Evolutionary conservation across 1,140 invertebrate genomes (phyloP).

Genomic region (Manduca sexta): DNA sequence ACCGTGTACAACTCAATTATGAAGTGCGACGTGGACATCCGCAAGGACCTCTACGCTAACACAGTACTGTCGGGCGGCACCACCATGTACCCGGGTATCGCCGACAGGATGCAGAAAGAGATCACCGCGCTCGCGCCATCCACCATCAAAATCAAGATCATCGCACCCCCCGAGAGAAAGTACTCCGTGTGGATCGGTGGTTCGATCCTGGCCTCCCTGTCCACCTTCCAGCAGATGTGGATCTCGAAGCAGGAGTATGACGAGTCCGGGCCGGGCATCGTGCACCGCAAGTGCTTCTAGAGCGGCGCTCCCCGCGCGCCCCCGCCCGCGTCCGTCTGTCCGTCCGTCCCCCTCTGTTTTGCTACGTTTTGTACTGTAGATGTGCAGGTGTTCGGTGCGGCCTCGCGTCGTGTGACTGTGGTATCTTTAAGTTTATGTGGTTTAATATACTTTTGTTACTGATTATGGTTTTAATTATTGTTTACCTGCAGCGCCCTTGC

Average conservation of each 20-base stretch:
- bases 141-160: constrained; percentile 4
- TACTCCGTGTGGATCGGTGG: not conserved
- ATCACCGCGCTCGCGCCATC: not conserved
- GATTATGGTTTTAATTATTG: no score
- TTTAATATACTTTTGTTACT: no score
- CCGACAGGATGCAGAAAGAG: not conserved
- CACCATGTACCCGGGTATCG: not conserved
- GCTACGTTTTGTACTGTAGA: no score
- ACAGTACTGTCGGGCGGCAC: constrained; percentile 3
- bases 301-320: no score
- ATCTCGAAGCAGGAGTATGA: constrained; percentile 3
- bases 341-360: no score
- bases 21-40: constrained; percentile 4
- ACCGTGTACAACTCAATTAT: constrained; percentile 1
- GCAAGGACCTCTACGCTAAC: constrained; percentile 3
- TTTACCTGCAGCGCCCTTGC: no score
- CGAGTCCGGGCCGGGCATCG: not conserved
- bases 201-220: not conserved
- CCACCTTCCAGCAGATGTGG: constrained; percentile 1
- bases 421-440: no score
- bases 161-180: not conserved
- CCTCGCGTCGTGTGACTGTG: no score
- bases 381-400: no score
- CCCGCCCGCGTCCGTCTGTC: no score
- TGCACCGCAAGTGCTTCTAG: constrained; percentile 3